Conservation (phyloP, 1,140 invertebrate genomes). For the Heliothis subflexa region DNA sequence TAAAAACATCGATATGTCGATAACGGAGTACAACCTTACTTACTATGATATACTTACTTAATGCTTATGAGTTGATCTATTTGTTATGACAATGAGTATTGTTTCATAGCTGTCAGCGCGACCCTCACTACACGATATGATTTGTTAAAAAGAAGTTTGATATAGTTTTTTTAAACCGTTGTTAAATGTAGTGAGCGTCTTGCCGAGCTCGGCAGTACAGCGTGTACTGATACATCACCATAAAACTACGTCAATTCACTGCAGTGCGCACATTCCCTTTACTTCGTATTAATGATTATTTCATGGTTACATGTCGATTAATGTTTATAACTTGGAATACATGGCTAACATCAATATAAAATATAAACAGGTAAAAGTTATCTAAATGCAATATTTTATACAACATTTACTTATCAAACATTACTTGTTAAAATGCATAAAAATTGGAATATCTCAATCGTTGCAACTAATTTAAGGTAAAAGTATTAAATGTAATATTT, state of each 20-base stretch:
- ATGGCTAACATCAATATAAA: conserved; percentile 2
- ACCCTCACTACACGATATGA: no score
- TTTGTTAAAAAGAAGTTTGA: no score
- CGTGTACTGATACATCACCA: conserved; percentile 1
- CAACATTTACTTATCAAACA: neutral
- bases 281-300: neutral
- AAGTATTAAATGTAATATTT: neutral
- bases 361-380: neutral
- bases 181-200: neutral
- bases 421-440: conserved; percentile 21
- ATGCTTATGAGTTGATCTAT: neutral
- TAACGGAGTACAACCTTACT: conserved; percentile 21
- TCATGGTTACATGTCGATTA: neutral
- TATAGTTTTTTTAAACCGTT: no score
- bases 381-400: neutral
- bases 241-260: conserved; percentile 74
- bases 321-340: neutral
- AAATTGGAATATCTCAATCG: neutral
- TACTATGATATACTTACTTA: neutral
- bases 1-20: conserved; percentile 48
- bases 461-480: conserved; percentile 9
- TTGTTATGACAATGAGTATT: neutral
- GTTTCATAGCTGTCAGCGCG: neutral
- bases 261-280: conserved; percentile 64
- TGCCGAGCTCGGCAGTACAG: neutral